Evolutionary conservation across 2,797 vertebrate species (phyloP), one percentile per base, ranked within the genome.

Genomic region (Lagocephalus sceleratus): DNA sequence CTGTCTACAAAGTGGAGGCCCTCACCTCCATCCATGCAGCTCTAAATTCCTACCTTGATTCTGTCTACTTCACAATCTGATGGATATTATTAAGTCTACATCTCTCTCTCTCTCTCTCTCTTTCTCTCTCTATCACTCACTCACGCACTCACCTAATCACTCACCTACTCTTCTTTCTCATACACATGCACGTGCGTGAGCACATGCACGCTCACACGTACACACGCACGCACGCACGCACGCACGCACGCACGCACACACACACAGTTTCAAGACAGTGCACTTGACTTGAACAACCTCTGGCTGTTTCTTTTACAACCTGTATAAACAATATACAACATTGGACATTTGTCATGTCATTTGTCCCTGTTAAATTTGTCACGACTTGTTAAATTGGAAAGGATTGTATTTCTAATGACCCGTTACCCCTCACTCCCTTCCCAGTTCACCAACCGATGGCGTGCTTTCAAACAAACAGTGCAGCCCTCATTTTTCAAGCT

Each of bases 1-100:
- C 89, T 92, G 90, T 84, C 82, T 70, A 12, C 80, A 75, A 54
- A 78, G 52, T 59, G 54, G 67, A 79, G 75, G 65, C 66, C 73
- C 82, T 63, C 47, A n/a, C 32, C 67, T 64, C 66, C 73, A 66
- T 84, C 71, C 75, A 55, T 80, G 71, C 73, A 70, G 66, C 63
- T 59, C 68, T 59, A 48, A 87, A 89, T 90, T 89, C 86, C 87
- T 67, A 58, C 51, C 68, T 71, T 32, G 52, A 61, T 64, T 45
- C 60, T 51, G 68, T 75, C 71, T 65, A 68, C 66, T 73, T 58
- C 21, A 35, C 55, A 63, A 66, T 69, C 52, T 60, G 55, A 57
- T 73, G 23, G 53, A 76, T 72, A 58, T 64, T 74, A 73, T 73
- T 58, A 74, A 61, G 50, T 59, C 42, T 51, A 60, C 61, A 2